Percentiles rank a stretch among this genome's conserved stretches.
Conservation (phyloP, 2,888 invertebrate species). For the Syrista parreyssii region DNA sequence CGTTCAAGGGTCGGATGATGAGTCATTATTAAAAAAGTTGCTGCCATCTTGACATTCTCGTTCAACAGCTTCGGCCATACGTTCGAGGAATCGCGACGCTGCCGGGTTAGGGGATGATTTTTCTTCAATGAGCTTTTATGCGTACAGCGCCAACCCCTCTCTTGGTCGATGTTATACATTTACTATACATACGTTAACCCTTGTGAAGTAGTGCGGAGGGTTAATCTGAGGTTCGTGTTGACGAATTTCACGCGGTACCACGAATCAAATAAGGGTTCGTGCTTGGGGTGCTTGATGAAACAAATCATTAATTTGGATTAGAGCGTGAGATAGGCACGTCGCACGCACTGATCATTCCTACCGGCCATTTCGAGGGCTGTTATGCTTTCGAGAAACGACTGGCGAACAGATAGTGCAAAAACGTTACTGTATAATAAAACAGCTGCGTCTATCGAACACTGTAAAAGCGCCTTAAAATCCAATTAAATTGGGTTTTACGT, state of each 20-base stretch:
- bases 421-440: not conserved
- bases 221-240: not conserved
- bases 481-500: not conserved
- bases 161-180: not conserved
- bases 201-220: not conserved
- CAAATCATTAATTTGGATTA: not conserved
- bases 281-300: not conserved
- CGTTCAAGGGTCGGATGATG: constrained; percentile 5
- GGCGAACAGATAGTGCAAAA: not conserved
- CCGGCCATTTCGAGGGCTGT: not conserved
- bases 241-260: not conserved
- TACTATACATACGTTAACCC: not conserved
- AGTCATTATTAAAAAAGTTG: constrained; percentile 33
- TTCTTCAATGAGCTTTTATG: not conserved
- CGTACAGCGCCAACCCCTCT: not conserved
- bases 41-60: constrained; percentile 18
- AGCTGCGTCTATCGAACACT: not conserved
- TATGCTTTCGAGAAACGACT: not conserved
- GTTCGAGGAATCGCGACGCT: not conserved
- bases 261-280: not conserved
- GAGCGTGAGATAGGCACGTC: not conserved
- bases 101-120: not conserved
- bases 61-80: not conserved
- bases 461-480: not conserved
- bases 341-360: not conserved